Evolutionary conservation across 2,888 invertebrate genomes (phyloP).

Genomic region (Xestia rhomboidea): DNA sequence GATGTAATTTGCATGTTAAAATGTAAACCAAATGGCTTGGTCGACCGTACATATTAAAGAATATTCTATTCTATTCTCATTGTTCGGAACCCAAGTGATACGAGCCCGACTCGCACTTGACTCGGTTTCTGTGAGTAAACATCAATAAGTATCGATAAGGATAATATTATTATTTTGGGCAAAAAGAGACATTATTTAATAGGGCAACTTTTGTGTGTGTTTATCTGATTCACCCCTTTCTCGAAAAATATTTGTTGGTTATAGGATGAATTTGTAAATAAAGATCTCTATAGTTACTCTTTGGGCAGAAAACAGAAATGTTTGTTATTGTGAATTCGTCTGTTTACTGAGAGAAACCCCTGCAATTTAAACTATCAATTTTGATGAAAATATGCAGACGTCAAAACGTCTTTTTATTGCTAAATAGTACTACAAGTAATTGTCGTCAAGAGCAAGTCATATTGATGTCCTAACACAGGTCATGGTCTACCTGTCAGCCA

Average conservation of each 20-base stretch:
- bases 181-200: slow-evolving; percentile 15
- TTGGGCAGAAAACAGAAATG: neutral
- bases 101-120: neutral
- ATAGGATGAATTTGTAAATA: neutral
- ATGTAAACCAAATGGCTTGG: too few species aligned
- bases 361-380: neutral
- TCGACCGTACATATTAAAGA: too few species aligned
- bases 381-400: neutral
- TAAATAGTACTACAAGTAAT: too few species aligned
- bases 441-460: too few species aligned
- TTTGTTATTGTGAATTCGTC: neutral
- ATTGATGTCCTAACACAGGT: too few species aligned
- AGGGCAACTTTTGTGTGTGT: slow-evolving; percentile 20
- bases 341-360: neutral
- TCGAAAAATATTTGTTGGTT: neutral
- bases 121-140: slow-evolving; percentile 10
- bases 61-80: too few species aligned
- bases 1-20: too few species aligned
- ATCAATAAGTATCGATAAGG: slow-evolving; percentile 9
- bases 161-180: slow-evolving; percentile 24
- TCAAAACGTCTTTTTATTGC: neutral
- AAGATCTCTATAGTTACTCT: neutral
- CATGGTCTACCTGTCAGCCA: too few species aligned
- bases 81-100: neutral
- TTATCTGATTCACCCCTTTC: slow-evolving; percentile 5